phyloP scores from a whole-genome alignment of 2,888 invertebrate species.

The Oscheius sp. region DNA sequence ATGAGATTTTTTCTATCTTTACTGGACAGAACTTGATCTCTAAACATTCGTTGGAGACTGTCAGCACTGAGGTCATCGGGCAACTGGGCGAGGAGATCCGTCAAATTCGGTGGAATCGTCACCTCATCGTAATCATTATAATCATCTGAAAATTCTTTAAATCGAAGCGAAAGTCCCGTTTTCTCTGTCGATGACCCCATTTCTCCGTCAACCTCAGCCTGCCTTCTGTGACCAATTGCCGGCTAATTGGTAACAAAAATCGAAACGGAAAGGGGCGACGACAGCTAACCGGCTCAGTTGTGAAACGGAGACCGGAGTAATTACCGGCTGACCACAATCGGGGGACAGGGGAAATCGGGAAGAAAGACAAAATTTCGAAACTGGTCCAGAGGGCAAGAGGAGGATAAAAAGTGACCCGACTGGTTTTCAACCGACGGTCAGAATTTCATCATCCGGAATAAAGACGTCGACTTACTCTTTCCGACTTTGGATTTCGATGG shows the following conservation, averaged over 20 bases:
- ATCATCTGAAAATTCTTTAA: constrained; percentile 53
- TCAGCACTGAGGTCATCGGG: constrained; percentile 68
- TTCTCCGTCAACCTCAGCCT: constrained; percentile 15
- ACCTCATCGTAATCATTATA: constrained; percentile 71
- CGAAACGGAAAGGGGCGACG: background rate
- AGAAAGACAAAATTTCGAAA: background rate
- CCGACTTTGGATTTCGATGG: constrained; percentile 7
- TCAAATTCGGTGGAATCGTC: constrained; percentile 70
- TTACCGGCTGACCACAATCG: background rate
- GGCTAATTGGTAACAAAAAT: constrained; percentile 34
- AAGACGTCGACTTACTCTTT: constrained; percentile 15
- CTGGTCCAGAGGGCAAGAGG: too few species aligned
- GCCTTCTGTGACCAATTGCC: background rate
- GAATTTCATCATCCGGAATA: background rate
- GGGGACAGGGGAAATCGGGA: background rate
- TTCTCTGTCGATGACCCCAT: constrained; percentile 24
- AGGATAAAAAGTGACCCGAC: too few species aligned
- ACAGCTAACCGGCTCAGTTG: constrained; percentile 21
- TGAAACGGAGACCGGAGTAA: constrained; percentile 15
- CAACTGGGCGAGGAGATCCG: constrained; percentile 69
- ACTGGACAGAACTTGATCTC: constrained; percentile 61
- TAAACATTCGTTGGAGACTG: constrained; percentile 70
- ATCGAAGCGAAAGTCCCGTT: constrained; percentile 14
- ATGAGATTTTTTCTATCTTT: constrained; percentile 67
- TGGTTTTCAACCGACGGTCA: background rate